A percentile compares a stretch with the other conserved stretches of the same genome.
Evolutionary conservation across 2,888 invertebrate genomes (phyloP).

Genomic region (Rhamnusium bicolor): DNA sequence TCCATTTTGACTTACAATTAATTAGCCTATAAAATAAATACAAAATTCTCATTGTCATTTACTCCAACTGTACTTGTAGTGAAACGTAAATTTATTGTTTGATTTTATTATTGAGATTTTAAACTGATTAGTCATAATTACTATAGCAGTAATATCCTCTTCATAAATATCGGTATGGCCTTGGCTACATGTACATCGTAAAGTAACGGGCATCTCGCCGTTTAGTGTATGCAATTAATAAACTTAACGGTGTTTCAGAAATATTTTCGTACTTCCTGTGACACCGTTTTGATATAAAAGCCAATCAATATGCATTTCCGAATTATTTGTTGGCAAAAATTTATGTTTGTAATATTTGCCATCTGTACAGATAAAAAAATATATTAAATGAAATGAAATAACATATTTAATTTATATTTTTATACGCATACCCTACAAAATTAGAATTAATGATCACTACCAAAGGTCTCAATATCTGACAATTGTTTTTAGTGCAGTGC

Average conservation of each 20-base stretch:
- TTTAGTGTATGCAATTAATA: constrained; percentile 16
- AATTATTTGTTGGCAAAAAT: neutral
- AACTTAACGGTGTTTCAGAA: constrained; percentile 18
- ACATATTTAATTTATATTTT: no score
- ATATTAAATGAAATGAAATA: no score
- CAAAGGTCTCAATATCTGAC: no score
- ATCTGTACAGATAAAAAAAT: no score
- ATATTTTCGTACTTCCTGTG: constrained; percentile 36
- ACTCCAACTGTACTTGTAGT: neutral
- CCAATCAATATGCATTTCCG: neutral
- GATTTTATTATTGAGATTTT: neutral
- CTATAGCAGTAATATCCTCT: constrained; percentile 23
- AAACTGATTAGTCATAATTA: constrained; percentile 20
- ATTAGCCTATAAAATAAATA: no score
- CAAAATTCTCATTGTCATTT: neutral
- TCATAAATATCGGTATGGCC: constrained; percentile 39
- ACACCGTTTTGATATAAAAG: constrained; percentile 6
- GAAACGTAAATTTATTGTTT: neutral
- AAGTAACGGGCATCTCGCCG: constrained; percentile 34
- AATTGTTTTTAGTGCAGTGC: no score
- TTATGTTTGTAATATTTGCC: no score
- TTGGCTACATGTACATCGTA: constrained; percentile 32
- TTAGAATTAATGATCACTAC: no score
- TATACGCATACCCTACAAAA: no score
- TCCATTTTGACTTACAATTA: no score